Evolutionary conservation across 2,888 invertebrate species (phyloP), one percentile per base, ranked within the genome.

Genomic region (Panopea generosa): DNA sequence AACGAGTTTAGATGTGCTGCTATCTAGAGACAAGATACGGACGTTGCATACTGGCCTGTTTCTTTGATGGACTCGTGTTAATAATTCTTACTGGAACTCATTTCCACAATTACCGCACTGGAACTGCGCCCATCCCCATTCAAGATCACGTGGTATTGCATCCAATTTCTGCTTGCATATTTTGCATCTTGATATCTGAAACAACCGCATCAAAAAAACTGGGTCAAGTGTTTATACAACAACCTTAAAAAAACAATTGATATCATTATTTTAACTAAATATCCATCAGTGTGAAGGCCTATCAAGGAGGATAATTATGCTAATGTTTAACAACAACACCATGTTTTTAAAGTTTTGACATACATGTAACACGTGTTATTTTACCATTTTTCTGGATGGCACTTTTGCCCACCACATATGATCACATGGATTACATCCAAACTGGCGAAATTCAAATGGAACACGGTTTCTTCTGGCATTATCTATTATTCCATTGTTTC

Each of bases 321-420:
- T n/a, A n/a, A n/a, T n/a, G n/a, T n/a, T n/a, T n/a, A n/a, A n/a
- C n/a, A n/a, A n/a, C n/a, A n/a, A n/a, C n/a, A n/a, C n/a, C n/a
- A n/a, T n/a, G n/a, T n/a, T n/a, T n/a, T n/a, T n/a, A n/a, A n/a
- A n/a, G n/a, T n/a, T n/a, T n/a, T n/a, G n/a, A n/a, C n/a, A n/a
- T n/a, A n/a, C n/a, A n/a, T n/a, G n/a, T n/a, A n/a, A n/a, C n/a
- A n/a, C n/a, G n/a, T n/a, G n/a, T n/a, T n/a, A n/a, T n/a, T n/a
- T n/a, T n/a, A n/a, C n/a, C n/a, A n/a, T n/a, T 66, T 77, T 77
- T 62, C 77, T 61, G 22, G 50, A 29, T 0, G 77, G 77, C 0
- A 77, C 77, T 29, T 66, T 73, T 24, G 69, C 52, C 77, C 77
- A 77, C 77, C 77, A 77, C 59, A 66, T 60, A 4, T 66, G 72